Conservation (phyloP, 2,888 invertebrate species). For the Chloroclystis v-ata region DNA sequence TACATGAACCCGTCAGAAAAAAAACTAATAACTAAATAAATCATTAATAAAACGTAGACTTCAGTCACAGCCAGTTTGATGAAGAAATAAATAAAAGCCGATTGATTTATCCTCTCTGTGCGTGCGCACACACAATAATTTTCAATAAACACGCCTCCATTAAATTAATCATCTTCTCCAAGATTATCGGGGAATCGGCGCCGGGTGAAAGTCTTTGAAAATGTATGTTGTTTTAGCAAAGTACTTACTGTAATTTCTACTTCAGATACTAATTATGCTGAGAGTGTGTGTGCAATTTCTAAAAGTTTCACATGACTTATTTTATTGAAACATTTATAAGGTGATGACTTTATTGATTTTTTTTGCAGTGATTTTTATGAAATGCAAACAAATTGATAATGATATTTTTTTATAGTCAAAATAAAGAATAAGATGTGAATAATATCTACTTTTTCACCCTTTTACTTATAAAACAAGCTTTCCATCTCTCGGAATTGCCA, state of each 20-base stretch:
- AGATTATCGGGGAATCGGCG: constrained; percentile 44
- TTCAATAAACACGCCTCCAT: constrained; percentile 46
- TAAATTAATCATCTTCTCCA: constrained; percentile 39
- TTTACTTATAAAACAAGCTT: too few species aligned
- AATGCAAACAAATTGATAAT: too few species aligned
- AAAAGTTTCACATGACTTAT: too few species aligned
- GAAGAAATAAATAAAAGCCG: constrained; percentile 35
- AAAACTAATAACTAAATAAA: too few species aligned
- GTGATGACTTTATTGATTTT: too few species aligned
- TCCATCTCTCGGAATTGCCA: too few species aligned
- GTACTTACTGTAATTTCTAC: constrained; percentile 7
- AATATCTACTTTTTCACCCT: too few species aligned
- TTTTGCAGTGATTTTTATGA: too few species aligned
- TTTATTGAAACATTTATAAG: too few species aligned
- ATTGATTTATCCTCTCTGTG: constrained; percentile 44
- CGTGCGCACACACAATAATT: constrained; percentile 42
- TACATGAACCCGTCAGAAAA: too few species aligned
- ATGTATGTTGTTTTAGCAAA: constrained; percentile 2
- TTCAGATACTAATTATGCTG: constrained; percentile 1
- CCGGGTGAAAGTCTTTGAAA: constrained; percentile 33
- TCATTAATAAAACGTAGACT: not conserved
- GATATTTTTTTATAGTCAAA: too few species aligned
- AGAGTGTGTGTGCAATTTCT: constrained; percentile 1
- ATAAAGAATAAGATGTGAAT: too few species aligned
- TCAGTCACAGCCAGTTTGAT: constrained; percentile 12